Base-by-base conservation (phyloP, 2,888 invertebrate genomes). In the Ptychoptera albimana region DNA sequence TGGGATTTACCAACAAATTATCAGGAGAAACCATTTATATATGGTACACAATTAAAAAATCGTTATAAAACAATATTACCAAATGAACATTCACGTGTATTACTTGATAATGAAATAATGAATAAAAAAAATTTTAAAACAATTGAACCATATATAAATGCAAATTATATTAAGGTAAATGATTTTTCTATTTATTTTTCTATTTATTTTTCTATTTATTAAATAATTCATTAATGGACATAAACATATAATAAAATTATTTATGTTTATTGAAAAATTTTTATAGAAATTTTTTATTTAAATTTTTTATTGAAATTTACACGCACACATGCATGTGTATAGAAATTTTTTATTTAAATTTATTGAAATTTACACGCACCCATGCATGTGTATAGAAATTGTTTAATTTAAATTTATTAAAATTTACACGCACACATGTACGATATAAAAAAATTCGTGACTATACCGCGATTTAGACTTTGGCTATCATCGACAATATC, bases 1-100 rank as follows among this genome's bases (percentile, higher is more conserved):
- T 92, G 91, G 91, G 89, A 91, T 62, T 79, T 93, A 56, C 92
- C 92, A 0, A 74, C 87, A 48, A 93, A 93, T 64, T 81, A 88
- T 51, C 89, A 91, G 51, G 89, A 91, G 57, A 87, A 87, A 57
- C 82, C 88, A 8, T 79, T 85, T 56, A 83, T 92, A 1, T 83
- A 85, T 29, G 92, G 92, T 1, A 86, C 88, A 23, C 87, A 88
- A 52, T 72, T 79, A 11, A 89, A 89, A 66, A 93, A 93, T 63
- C 74, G 93, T 50, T 93, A 93, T 58, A 80, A 83, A 59, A 82
- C 86, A 0, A 89, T 93, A 43, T 69, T 93, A 57, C 88, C 92
- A 29, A 89, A 92, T 63, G 85, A 91, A 55, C 82, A 82, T 54
- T 86, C 87, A 3, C 71, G 92, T 52, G 87, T 93, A 14, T 72